A percentile compares a stretch with the other conserved stretches of the same genome.
Evolutionary conservation across 2,888 invertebrate species (phyloP).

Genomic region (Platycnemis pennipes): DNA sequence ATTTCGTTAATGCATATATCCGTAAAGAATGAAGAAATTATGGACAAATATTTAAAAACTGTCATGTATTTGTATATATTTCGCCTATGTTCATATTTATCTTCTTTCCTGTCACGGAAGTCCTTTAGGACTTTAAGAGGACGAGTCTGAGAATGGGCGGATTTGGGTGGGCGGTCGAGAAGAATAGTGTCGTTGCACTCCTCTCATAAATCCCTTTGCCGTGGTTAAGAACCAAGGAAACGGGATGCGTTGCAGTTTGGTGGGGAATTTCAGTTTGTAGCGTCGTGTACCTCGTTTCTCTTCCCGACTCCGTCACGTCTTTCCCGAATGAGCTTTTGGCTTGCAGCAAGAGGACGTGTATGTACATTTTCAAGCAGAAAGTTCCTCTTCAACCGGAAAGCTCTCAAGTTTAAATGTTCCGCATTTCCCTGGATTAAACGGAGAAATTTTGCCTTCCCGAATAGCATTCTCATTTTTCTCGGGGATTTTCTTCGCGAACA

Average conservation of each 20-base stretch:
- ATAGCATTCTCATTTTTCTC: background rate
- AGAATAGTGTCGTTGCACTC: background rate
- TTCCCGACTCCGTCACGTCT: background rate
- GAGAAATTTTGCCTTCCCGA: background rate
- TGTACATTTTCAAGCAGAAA: background rate
- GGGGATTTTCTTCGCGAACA: background rate
- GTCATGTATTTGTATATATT: no score
- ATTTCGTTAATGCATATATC: no score
- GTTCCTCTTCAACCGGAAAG: background rate
- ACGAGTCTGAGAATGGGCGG: background rate
- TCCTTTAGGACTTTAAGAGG: background rate
- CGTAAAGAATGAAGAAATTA: no score
- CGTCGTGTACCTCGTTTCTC: background rate
- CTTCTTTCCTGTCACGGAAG: no score
- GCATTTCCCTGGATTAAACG: background rate
- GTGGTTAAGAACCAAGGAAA: background rate
- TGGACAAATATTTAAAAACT: no score
- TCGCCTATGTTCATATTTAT: no score
- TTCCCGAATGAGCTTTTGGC: background rate
- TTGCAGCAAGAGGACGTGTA: background rate
- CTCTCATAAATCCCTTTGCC: background rate
- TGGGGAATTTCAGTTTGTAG: background rate
- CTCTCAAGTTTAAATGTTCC: background rate
- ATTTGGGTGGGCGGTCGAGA: background rate
- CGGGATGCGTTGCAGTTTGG: background rate